A percentile compares a stretch with the other conserved stretches of the same genome.
These are phyloP conservation scores for Sylvia atricapilla DNA, from an alignment of 2,113 vertebrate genomes.

Conservation along the genomic window DNA sequence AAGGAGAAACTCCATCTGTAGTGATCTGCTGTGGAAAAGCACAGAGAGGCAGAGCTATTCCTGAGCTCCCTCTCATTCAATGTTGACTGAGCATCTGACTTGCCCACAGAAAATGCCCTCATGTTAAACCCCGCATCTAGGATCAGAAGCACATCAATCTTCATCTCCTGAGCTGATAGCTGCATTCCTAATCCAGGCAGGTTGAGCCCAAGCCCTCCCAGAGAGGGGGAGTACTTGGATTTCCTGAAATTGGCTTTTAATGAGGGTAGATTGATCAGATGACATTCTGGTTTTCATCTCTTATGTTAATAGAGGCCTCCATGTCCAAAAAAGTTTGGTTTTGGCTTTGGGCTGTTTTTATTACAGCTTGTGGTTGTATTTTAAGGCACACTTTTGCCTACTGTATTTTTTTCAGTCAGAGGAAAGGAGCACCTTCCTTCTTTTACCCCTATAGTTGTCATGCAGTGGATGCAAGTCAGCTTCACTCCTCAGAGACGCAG, in stretches of 20 bases:
- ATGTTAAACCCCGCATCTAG: slow-evolving; percentile 9
- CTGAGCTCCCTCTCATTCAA: neutral
- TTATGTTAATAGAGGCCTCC: neutral
- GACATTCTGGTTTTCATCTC: slow-evolving; percentile 61
- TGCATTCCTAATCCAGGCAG: slow-evolving; percentile 21
- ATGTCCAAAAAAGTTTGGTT: neutral
- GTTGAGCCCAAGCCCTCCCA: slow-evolving; percentile 28
- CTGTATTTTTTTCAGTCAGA: neutral
- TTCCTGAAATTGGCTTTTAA: slow-evolving; percentile 56
- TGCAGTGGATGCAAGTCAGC: neutral
- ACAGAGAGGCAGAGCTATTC: neutral
- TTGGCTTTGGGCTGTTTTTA: slow-evolving; percentile 9
- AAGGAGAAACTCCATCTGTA: neutral
- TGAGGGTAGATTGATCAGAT: slow-evolving; percentile 18
- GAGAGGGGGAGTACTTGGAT: neutral
- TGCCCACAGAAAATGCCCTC: neutral
- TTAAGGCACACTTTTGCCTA: neutral
- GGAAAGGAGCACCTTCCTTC: neutral
- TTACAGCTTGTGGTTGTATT: neutral
- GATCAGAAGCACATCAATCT: slow-evolving; percentile 40
- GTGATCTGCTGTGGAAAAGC: neutral
- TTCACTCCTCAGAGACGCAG: neutral
- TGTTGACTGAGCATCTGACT: neutral
- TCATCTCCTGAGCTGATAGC: slow-evolving; percentile 20
- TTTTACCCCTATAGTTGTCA: neutral